A percentile compares a stretch with the other conserved stretches of the same genome.
These are phyloP conservation scores for Vesta saturnalis DNA, from an alignment of 2,888 invertebrate genomes.

Conservation along the genomic window DNA sequence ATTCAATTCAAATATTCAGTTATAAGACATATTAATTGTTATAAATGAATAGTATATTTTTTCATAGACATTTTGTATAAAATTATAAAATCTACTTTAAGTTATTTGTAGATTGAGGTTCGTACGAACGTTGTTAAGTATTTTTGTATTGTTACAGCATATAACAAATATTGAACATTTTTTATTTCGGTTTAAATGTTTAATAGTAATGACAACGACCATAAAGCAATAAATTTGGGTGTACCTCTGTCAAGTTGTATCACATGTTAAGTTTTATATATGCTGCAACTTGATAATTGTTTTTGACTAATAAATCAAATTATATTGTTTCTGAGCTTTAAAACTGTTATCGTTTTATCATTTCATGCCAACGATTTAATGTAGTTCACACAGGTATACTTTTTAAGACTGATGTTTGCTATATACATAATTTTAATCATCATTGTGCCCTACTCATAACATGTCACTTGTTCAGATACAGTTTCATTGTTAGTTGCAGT, in stretches of 20 bases:
- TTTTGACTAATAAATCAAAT: too few relatives aligned
- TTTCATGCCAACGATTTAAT: too few relatives aligned
- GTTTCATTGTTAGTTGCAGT: too few relatives aligned
- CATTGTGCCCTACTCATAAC: background rate
- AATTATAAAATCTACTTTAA: background rate
- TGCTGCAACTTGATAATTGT: constrained; percentile 3
- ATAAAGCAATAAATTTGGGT: constrained; percentile 10
- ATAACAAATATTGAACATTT: background rate
- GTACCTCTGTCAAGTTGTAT: too few relatives aligned
- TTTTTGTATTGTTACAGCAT: background rate
- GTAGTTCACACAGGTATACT: too few relatives aligned
- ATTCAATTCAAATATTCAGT: background rate
- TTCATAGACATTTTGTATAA: background rate
- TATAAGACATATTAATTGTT: constrained; percentile 31
- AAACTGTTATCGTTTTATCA: too few relatives aligned
- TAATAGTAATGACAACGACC: background rate
- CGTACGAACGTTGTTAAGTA: background rate
- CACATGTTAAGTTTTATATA: background rate
- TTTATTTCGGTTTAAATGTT: background rate
- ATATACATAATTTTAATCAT: background rate
- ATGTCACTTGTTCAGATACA: background rate
- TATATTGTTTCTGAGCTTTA: too few relatives aligned
- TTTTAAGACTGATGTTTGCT: background rate
- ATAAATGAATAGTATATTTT: constrained; percentile 24
- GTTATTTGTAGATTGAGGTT: background rate